Evolutionary conservation across 2,888 invertebrate genomes (phyloP).

Genomic region (Lasioglossum malachurum): DNA sequence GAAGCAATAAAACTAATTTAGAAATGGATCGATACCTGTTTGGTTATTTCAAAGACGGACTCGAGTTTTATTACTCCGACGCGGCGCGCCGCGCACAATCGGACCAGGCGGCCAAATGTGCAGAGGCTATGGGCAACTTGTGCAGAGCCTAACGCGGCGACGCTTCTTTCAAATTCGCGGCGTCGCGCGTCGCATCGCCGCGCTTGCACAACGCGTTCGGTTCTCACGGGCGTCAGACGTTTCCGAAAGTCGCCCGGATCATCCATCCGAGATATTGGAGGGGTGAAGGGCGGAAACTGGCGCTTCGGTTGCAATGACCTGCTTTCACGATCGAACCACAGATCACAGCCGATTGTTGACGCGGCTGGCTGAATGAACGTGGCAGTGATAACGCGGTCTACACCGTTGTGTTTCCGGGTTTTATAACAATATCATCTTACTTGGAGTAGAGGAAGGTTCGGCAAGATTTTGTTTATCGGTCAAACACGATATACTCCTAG

Average conservation of each 20-base stretch:
- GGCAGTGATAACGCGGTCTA: neutral
- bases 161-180: slow-evolving; percentile 53
- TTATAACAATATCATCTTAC: neutral
- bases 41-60: neutral
- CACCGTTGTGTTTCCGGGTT: slow-evolving; percentile 20
- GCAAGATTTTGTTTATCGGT: neutral
- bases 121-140: too few relatives aligned
- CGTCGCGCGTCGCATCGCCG: neutral
- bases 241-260: neutral
- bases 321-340: neutral
- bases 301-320: neutral
- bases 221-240: slow-evolving; percentile 52
- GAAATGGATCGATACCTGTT: neutral
- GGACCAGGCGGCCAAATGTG: too few relatives aligned
- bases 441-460: neutral
- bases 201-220: slow-evolving; percentile 48
- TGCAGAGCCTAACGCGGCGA: slow-evolving; percentile 19
- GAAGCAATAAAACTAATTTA: slow-evolving; percentile 7
- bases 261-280: neutral
- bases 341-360: neutral
- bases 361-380: slow-evolving; percentile 13
- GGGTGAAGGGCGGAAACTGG: neutral
- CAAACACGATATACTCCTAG: too few relatives aligned
- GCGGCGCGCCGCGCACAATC: too few relatives aligned
- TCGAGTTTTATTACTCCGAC: neutral